Conservation (phyloP, 1,140 invertebrate species). For the Drosophila kohkoa region DNA sequence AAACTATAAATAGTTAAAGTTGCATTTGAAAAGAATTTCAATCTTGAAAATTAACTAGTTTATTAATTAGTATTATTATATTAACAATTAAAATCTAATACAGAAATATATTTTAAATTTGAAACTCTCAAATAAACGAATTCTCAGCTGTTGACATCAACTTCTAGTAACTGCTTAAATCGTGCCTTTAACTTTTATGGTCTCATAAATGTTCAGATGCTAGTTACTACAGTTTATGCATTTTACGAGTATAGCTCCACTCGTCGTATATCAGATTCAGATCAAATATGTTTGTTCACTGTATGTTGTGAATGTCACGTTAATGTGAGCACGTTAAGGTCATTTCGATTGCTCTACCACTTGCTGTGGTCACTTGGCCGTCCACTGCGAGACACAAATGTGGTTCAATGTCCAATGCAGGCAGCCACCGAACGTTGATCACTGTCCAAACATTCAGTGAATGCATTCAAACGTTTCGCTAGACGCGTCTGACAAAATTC, state of each 20-base stretch:
- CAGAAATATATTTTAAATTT: too few species aligned
- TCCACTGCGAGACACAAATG: conserved; percentile 45
- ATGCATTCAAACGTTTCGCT: conserved; percentile 69
- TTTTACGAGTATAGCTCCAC: conserved; percentile 21
- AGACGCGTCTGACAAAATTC: conserved; percentile 42
- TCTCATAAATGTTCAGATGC: conserved; percentile 15
- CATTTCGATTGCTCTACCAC: conserved; percentile 35
- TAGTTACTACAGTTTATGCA: conserved; percentile 18
- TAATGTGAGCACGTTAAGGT: conserved; percentile 62
- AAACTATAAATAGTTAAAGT: too few species aligned
- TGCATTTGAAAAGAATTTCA: too few species aligned
- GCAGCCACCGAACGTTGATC: conserved; percentile 29
- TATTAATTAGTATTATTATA: too few species aligned
- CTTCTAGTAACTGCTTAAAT: not conserved
- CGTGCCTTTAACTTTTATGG: conserved; percentile 4
- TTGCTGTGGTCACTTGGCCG: conserved; percentile 21
- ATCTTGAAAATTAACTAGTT: too few species aligned
- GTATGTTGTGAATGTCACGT: conserved; percentile 49
- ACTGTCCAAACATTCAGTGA: conserved; percentile 37
- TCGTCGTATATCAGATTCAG: conserved; percentile 29
- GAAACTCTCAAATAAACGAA: too few species aligned
- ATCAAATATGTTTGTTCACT: conserved; percentile 29
- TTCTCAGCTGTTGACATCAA: not conserved
- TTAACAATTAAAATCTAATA: too few species aligned
- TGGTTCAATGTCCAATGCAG: conserved; percentile 78